Percentiles rank a stretch among this genome's conserved stretches.
Evolutionary conservation across 2,113 vertebrate species (phyloP).

Genomic region (Takifugu flavidus): DNA sequence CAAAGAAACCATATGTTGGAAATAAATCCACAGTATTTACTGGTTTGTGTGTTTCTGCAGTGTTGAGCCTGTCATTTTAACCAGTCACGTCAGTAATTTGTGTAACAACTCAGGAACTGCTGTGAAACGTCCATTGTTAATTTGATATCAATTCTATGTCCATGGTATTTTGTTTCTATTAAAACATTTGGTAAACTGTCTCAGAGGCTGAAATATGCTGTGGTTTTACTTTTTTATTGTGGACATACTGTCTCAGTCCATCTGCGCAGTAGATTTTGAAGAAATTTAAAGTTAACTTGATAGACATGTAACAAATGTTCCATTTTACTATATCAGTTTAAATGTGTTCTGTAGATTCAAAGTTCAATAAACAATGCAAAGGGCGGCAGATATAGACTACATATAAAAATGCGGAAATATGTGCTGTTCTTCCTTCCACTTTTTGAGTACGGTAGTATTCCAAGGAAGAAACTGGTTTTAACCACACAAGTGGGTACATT

Average conservation of each 20-base stretch:
- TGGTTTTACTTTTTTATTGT: background rate
- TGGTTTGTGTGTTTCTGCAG: conserved; percentile 51
- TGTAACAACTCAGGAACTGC: conserved; percentile 74
- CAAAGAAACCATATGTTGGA: conserved; percentile 49
- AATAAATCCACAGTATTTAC: conserved; percentile 56
- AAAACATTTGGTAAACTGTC: conserved; percentile 57
- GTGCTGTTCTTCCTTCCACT: too few relatives aligned
- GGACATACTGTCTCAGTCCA: background rate
- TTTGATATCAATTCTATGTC: conserved; percentile 56
- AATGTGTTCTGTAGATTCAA: too few relatives aligned
- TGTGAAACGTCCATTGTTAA: conserved; percentile 63
- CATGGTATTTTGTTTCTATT: conserved; percentile 69
- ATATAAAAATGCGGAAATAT: too few relatives aligned
- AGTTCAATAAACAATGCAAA: too few relatives aligned
- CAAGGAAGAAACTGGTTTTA: too few relatives aligned
- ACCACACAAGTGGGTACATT: too few relatives aligned
- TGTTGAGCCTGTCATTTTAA: conserved; percentile 52
- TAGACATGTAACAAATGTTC: too few relatives aligned
- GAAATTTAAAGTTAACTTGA: too few relatives aligned
- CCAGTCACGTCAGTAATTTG: conserved; percentile 55
- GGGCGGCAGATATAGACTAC: too few relatives aligned
- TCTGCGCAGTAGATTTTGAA: too few relatives aligned
- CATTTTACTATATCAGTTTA: too few relatives aligned
- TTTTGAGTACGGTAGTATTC: too few relatives aligned
- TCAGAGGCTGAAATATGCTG: conserved; percentile 1